Percentiles rank a stretch among this genome's conserved stretches.
phyloP scores from a whole-genome alignment of 2,113 vertebrate genomes.

The Hepsetus odoe region DNA sequence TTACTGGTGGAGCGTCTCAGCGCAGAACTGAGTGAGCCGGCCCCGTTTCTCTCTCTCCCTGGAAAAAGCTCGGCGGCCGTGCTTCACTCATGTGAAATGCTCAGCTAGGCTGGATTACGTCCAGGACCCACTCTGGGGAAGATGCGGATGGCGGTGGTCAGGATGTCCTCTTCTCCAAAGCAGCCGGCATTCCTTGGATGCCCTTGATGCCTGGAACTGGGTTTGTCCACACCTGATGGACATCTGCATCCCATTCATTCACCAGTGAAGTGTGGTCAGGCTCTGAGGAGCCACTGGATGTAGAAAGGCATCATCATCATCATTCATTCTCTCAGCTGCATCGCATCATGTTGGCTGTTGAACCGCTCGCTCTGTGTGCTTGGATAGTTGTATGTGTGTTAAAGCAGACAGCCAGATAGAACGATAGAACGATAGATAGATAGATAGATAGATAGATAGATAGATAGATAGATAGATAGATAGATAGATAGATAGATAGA shows the following conservation, averaged over 20 bases:
- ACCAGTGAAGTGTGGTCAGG: conserved; percentile 22
- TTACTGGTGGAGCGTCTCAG: conserved; percentile 23
- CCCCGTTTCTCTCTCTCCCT: no score
- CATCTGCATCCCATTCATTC: conserved; percentile 4
- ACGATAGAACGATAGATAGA: not conserved
- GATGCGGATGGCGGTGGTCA: conserved; percentile 33
- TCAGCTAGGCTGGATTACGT: conserved; percentile 49
- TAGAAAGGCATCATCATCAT: conserved; percentile 25
- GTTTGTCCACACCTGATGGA: conserved; percentile 10
- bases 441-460: not conserved
- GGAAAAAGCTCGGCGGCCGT: no score
- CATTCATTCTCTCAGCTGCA: not conserved
- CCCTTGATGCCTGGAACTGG: conserved; percentile 10
- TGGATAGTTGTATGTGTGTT: not conserved
- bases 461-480: not conserved
- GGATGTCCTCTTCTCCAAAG: conserved; percentile 14
- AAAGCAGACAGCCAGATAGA: no score
- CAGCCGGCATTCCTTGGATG: conserved; percentile 6
- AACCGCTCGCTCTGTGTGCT: no score
- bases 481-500: not conserved
- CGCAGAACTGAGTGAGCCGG: conserved; percentile 12
- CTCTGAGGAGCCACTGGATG: not conserved
- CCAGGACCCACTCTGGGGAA: conserved; percentile 16
- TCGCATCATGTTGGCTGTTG: conserved; percentile 25
- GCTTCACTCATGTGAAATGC: conserved; percentile 39